These are phyloP conservation scores for Brachystomella parvula DNA, from an alignment of 1,140 invertebrate genomes.

Conservation along the genomic window DNA sequence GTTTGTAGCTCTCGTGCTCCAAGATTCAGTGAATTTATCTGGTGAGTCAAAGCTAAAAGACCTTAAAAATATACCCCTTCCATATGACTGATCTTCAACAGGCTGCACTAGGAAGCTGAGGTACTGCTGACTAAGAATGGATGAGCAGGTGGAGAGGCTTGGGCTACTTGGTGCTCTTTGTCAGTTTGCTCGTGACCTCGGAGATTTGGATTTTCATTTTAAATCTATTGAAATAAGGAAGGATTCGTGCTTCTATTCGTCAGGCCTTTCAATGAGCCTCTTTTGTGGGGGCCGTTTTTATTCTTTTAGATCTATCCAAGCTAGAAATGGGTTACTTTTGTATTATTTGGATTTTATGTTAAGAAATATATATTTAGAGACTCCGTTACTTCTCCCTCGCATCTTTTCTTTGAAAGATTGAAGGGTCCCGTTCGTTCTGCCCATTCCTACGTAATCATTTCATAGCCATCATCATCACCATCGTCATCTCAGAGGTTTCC, in stretches of 20 bases:
- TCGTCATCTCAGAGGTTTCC: not conserved
- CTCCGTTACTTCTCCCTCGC: not conserved
- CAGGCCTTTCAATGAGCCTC: conserved; percentile 1
- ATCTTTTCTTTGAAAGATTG: not conserved
- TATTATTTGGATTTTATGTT: too few relatives aligned
- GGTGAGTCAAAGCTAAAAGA: too few relatives aligned
- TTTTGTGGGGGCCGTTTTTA: not conserved
- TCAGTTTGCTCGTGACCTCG: not conserved
- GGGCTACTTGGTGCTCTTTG: not conserved
- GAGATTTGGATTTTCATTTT: not conserved
- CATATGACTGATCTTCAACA: too few relatives aligned
- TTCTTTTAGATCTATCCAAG: not conserved
- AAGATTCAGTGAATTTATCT: too few relatives aligned
- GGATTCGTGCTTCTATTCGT: not conserved
- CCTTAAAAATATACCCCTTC: too few relatives aligned
- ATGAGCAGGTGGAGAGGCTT: not conserved
- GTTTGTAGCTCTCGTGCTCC: too few relatives aligned
- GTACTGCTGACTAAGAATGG: not conserved
- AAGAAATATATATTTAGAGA: not conserved
- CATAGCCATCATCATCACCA: not conserved
- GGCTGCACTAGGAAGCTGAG: too few relatives aligned
- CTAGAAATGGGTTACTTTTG: not conserved
- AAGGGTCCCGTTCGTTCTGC: not conserved
- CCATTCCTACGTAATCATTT: not conserved
- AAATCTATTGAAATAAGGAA: not conserved